Percentiles rank a stretch among this genome's conserved stretches.
Conservation (phyloP, 2,797 vertebrate genomes). For the Spinibarbus caldwelli region DNA sequence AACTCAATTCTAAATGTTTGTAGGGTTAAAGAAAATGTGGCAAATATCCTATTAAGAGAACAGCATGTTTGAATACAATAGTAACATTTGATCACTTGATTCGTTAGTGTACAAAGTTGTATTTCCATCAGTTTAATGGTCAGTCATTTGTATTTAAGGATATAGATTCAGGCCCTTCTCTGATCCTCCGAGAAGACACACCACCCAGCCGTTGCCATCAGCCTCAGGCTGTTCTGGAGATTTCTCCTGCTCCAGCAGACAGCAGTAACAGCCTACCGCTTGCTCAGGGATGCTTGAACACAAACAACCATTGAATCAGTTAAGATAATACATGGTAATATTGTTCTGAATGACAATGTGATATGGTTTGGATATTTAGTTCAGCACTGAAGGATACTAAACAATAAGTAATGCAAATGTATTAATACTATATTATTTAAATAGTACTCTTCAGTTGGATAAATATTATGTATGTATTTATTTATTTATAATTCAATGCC, state of each 20-base stretch:
- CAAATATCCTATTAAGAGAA: not conserved
- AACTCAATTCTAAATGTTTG: constrained; percentile 93
- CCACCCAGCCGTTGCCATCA: constrained; percentile 80
- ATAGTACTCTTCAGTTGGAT: not conserved
- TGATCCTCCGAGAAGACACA: constrained; percentile 94
- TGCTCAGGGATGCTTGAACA: constrained; percentile 85
- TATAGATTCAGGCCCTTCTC: constrained; percentile 98
- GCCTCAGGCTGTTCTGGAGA: constrained; percentile 79
- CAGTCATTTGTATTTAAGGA: constrained; percentile 77
- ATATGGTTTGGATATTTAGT: not conserved
- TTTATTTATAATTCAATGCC: no score
- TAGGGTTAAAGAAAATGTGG: constrained; percentile 68
- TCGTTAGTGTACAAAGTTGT: not conserved
- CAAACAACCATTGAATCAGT: constrained; percentile 8
- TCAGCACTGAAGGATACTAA: not conserved
- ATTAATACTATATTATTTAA: not conserved
- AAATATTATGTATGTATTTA: no score
- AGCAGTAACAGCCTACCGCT: constrained; percentile 93
- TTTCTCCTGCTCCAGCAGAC: constrained; percentile 88
- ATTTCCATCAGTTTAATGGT: not conserved
- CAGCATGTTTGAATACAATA: not conserved
- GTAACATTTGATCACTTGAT: not conserved
- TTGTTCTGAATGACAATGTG: not conserved
- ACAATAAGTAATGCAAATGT: not conserved
- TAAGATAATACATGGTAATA: not conserved